These are phyloP conservation scores for Aradus depressus DNA, from an alignment of 2,888 invertebrate genomes.

Conservation along the genomic window DNA sequence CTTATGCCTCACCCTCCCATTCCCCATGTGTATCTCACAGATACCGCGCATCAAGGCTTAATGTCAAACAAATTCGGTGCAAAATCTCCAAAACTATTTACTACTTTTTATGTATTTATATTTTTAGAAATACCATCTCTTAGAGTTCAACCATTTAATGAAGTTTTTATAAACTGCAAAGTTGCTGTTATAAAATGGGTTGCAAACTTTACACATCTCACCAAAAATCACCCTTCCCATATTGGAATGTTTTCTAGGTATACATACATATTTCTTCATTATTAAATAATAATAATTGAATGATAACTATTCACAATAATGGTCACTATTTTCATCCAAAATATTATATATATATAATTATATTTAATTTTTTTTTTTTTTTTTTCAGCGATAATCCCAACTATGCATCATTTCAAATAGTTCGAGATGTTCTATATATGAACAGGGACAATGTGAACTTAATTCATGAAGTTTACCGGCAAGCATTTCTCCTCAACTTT, in stretches of 20 bases:
- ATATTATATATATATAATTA: not conserved
- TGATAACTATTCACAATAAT: too few relatives aligned
- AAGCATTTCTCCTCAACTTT: conserved; percentile 84
- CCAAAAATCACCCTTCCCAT: conserved; percentile 40
- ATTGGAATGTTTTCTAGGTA: conserved; percentile 28
- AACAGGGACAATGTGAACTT: conserved; percentile 88
- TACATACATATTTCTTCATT: too few relatives aligned
- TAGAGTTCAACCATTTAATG: conserved; percentile 36
- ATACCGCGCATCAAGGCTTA: too few relatives aligned
- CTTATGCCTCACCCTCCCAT: too few relatives aligned
- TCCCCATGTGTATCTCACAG: too few relatives aligned
- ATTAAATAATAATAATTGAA: too few relatives aligned
- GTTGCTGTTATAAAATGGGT: conserved; percentile 85
- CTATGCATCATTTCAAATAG: conserved; percentile 42
- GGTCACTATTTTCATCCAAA: too few relatives aligned
- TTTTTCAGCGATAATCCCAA: conserved; percentile 29
- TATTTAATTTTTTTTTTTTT: not conserved
- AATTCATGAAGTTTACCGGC: conserved; percentile 85
- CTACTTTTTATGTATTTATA: too few relatives aligned
- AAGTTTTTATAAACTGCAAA: conserved; percentile 58
- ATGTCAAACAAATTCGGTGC: too few relatives aligned
- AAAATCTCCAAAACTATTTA: too few relatives aligned
- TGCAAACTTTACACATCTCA: conserved; percentile 68
- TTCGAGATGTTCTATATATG: conserved; percentile 76
- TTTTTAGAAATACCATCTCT: conserved; percentile 22